A percentile compares a stretch with the other conserved stretches of the same genome.
Conservation (phyloP, 2,113 vertebrate species). For the Cavia porcellus region DNA sequence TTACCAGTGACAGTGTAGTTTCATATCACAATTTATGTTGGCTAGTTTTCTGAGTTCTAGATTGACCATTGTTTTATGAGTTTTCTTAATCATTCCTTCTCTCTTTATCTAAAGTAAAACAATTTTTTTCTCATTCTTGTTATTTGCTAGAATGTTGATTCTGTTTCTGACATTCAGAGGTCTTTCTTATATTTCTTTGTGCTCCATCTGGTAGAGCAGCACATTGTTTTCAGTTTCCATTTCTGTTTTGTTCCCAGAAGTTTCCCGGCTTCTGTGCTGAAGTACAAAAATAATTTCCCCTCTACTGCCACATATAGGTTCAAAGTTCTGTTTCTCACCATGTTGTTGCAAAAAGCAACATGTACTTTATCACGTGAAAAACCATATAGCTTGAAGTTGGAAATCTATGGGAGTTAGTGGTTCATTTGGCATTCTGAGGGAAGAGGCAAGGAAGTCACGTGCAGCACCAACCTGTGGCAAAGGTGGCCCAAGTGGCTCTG, state of each 20-base stretch:
- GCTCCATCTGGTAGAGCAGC: constrained; percentile 59
- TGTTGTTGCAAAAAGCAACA: constrained; percentile 18
- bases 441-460: not conserved
- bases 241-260: constrained; percentile 63
- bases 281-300: constrained; percentile 49
- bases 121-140: not conserved
- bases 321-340: constrained; percentile 55
- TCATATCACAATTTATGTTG: not conserved
- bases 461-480: not conserved
- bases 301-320: not conserved
- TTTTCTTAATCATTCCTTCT: not conserved
- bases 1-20: not conserved
- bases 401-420: not conserved
- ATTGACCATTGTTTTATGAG: constrained; percentile 8
- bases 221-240: constrained; percentile 68
- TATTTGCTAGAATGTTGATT: constrained; percentile 41
- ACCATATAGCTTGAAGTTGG: not conserved
- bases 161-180: constrained; percentile 15
- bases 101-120: constrained; percentile 20
- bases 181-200: constrained; percentile 66
- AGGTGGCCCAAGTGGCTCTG: not conserved
- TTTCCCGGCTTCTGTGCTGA: not conserved
- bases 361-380: not conserved
- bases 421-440: not conserved
- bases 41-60: constrained; percentile 5